Percentiles rank a stretch among this genome's conserved stretches.
Conservation (phyloP, 2,888 invertebrate genomes). For the Eupithecia abbreviata region DNA sequence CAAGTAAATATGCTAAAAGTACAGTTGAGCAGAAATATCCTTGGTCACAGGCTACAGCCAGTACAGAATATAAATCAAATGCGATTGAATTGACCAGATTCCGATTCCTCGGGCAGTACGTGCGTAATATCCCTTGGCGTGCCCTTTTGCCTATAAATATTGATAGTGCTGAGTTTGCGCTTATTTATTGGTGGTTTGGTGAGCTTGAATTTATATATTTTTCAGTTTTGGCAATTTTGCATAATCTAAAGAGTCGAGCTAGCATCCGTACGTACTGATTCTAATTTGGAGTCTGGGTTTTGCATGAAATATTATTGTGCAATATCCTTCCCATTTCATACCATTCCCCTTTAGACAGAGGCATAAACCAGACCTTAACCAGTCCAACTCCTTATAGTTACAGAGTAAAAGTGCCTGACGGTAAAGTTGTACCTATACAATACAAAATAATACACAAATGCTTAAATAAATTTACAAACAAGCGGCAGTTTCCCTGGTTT, state of each 20-base stretch:
- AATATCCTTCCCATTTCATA: no score
- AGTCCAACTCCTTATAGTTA: no score
- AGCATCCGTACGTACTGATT: not conserved
- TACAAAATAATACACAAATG: no score
- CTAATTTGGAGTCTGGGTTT: no score
- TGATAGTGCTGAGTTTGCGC: slow-evolving; percentile 17
- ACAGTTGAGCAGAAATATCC: not conserved
- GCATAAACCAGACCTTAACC: no score
- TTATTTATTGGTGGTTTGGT: slow-evolving; percentile 10
- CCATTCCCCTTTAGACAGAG: no score
- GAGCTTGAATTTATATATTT: not conserved
- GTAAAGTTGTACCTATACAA: no score
- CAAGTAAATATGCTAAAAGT: no score
- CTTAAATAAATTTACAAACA: no score
- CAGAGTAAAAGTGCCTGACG: no score
- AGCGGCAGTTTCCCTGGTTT: no score
- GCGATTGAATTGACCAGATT: slow-evolving; percentile 34
- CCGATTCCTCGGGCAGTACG: slow-evolving; percentile 27
- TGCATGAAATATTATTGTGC: no score
- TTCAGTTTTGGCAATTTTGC: not conserved
- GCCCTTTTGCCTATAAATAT: slow-evolving; percentile 25
- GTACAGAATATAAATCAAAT: slow-evolving; percentile 23
- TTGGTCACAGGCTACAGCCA: not conserved
- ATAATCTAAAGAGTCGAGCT: not conserved
- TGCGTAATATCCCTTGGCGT: slow-evolving; percentile 17